Percentiles rank a stretch among this genome's conserved stretches.
These are phyloP conservation scores for Papilio polyxenes DNA, from an alignment of 1,140 invertebrate genomes.

Conservation along the genomic window DNA sequence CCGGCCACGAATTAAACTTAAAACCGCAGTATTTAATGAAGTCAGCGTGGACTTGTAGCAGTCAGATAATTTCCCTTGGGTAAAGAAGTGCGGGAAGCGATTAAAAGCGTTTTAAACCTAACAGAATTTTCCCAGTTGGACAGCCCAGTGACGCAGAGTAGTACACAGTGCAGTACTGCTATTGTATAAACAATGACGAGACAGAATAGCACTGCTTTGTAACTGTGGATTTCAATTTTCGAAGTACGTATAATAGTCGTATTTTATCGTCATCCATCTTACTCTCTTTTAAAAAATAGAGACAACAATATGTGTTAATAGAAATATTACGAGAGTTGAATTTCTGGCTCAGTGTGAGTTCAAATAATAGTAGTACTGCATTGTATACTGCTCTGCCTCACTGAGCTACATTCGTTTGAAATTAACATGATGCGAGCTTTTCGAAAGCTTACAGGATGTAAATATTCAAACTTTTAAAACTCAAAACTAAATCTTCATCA, in stretches of 20 bases:
- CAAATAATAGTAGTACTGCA: background rate
- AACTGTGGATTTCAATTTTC: too few species aligned
- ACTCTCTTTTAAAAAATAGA: too few species aligned
- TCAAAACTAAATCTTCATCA: background rate
- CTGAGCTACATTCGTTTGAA: background rate
- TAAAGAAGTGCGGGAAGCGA: background rate
- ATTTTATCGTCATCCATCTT: too few species aligned
- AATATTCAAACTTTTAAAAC: conserved; percentile 9
- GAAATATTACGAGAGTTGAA: too few species aligned
- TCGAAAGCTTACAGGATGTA: background rate
- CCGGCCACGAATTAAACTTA: background rate
- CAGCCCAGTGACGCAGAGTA: too few species aligned
- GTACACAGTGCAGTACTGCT: background rate
- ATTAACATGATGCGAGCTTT: background rate
- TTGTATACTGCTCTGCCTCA: background rate
- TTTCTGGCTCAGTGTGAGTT: too few species aligned
- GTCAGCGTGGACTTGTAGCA: background rate
- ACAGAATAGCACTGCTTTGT: too few species aligned
- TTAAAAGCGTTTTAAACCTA: conserved; percentile 13
- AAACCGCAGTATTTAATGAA: conserved; percentile 1
- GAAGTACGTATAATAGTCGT: too few species aligned
- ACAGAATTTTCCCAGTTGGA: background rate
- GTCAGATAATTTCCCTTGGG: conserved; percentile 1
- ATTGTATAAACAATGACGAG: too few species aligned
- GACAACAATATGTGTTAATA: too few species aligned